phyloP scores from a whole-genome alignment of 2,113 vertebrate species.

The Colinus virginianus region DNA sequence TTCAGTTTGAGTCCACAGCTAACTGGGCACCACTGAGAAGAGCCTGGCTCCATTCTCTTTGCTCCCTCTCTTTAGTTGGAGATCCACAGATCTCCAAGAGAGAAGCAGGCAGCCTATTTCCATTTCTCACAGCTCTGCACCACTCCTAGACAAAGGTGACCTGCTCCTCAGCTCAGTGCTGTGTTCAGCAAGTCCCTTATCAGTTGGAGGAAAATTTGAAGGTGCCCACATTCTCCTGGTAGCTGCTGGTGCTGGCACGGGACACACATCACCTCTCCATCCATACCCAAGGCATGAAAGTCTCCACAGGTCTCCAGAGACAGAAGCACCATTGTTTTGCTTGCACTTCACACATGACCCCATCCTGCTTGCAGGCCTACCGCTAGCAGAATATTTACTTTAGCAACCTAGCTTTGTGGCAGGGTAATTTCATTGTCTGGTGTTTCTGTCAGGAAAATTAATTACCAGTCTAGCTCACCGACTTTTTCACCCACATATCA shows the following conservation, averaged over 20 bases:
- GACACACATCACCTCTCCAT: neutral
- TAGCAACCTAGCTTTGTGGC: conserved; percentile 60
- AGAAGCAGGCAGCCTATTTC: neutral
- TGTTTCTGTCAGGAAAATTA: conserved; percentile 76
- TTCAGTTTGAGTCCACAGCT: neutral
- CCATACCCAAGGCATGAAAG: neutral
- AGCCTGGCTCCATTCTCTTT: neutral
- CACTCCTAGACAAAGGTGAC: neutral
- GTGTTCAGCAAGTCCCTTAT: neutral
- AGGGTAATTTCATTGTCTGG: conserved; percentile 74
- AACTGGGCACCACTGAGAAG: neutral
- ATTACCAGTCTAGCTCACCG: conserved; percentile 61
- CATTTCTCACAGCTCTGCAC: neutral
- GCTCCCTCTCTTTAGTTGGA: neutral
- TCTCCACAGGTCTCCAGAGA: neutral
- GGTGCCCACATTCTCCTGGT: accelerated
- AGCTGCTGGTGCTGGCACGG: neutral
- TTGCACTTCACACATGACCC: conserved; percentile 21
- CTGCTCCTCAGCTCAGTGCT: accelerated
- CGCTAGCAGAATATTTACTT: conserved; percentile 67
- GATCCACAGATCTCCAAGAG: neutral
- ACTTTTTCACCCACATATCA: conserved; percentile 68
- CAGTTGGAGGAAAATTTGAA: neutral
- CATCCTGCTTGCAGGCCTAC: conserved; percentile 1
- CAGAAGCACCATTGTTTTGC: conserved; percentile 19